These are phyloP conservation scores for Cheilosia grossa DNA, from an alignment of 2,888 invertebrate species.

Conservation along the genomic window DNA sequence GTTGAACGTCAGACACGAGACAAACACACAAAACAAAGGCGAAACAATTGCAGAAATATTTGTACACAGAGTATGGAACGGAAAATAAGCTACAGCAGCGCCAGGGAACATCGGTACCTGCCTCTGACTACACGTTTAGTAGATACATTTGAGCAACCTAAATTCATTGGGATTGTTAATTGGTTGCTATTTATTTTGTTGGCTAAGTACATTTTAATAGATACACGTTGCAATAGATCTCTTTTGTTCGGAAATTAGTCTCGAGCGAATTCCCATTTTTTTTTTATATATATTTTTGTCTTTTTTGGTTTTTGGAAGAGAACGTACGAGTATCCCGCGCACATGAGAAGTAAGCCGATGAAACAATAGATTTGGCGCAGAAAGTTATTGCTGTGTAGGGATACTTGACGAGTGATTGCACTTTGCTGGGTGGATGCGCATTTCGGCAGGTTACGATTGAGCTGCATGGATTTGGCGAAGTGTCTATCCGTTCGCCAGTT, in stretches of 20 bases:
- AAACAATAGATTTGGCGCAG: slow-evolving; percentile 34
- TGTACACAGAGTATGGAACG: neutral
- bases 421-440: neutral
- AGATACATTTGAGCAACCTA: slow-evolving; percentile 53
- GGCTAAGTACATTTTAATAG: slow-evolving; percentile 58
- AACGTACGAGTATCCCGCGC: neutral
- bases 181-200: slow-evolving; percentile 67
- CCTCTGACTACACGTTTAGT: slow-evolving; percentile 4
- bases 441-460: too few relatives aligned
- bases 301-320: neutral
- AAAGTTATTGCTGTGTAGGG: slow-evolving; percentile 17
- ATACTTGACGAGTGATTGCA: neutral
- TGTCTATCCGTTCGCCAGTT: too few relatives aligned
- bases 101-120: slow-evolving; percentile 19
- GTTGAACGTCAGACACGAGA: slow-evolving; percentile 28
- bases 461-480: too few relatives aligned
- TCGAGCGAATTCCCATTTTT: slow-evolving; percentile 27
- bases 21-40: slow-evolving; percentile 34
- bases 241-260: slow-evolving; percentile 57
- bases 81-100: neutral
- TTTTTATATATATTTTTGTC: too few relatives aligned
- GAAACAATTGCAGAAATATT: slow-evolving; percentile 48
- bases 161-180: slow-evolving; percentile 61
- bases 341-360: slow-evolving; percentile 22
- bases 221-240: slow-evolving; percentile 45